Base-by-base conservation (phyloP, 2,113 vertebrate genomes). In the Cheilinus undulatus region DNA sequence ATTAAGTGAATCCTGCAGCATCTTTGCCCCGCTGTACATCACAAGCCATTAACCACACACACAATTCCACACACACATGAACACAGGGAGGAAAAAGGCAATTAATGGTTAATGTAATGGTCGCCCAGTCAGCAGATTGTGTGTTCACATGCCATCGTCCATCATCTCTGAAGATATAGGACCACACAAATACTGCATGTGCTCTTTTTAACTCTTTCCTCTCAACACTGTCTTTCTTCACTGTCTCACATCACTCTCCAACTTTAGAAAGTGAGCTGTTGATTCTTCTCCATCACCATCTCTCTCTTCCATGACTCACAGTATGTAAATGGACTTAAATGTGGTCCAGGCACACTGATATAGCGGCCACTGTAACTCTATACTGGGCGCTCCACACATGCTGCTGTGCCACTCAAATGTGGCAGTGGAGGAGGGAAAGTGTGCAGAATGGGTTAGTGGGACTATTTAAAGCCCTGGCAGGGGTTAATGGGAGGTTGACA, bases 1-100 rank as follows among this genome's bases (percentile, higher is more conserved):
- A 87, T 87, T 80, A 87, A 90, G 74, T 83, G 73, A 82, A 70
- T 86, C 53, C 83, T 86, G 86, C 86, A 79, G 84, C 52, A 76
- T 56, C 58, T 84, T 66, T 50, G 58, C 59, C 51, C 63, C 63
- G 73, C 86, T 75, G 75, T 78, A 83, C 83, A 74, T 59, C 69
- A 85, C 79, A 73, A 67, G 32, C 72, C 86, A 74, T 80, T 80
- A 85, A 86, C 60, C 66, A 80, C 60, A 43, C 30, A 32, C 73
- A 56, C 69, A 58, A 59, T 57, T 40, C 57, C 73, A 68, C 45
- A 61, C 61, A 56, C 38, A 64, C 24, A 45, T 17, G 7, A 14
- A 17, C 14, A 42, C 32, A 34, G 6, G 46, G 17, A 60, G 58
- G 46, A 74, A 70, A 45, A 69, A 70, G 72, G 61, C 82, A 73